Evolutionary conservation across 2,888 invertebrate species (phyloP), one percentile per base, ranked within the genome.

Genomic region (Orthosia incerta): DNA sequence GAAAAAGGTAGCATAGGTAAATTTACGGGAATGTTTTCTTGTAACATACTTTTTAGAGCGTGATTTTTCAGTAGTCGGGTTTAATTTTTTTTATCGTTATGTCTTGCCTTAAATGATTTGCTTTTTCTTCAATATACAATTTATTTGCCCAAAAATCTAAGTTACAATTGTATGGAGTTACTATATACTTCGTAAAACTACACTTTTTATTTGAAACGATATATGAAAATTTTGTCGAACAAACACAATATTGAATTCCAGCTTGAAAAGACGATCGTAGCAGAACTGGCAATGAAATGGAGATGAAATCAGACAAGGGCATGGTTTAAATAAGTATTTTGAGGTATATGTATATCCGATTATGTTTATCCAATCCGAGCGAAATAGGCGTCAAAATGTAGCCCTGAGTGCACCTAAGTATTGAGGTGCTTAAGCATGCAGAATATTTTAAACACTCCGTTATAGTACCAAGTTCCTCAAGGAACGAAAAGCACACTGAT

Each of bases 171-270:
- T 39, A 39, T 39, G 39, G 39, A 31, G 26, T 26, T 26, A 26
- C 7, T 31, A 31, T 7, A 31, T 7, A 31, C 18, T 26, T 53
- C 13, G 16, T 26, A 74, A 45, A 60, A 71, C 60, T 26, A 45
- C 31, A 74, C 59, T 56, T 75, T 26, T 46, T n/a, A 66, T 63
- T 70, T 59, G 26, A 39, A 39, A 53, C 18, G 13, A 53, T 55
- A 15, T 12, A 20, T 46, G 15, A 5, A n/a, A 46, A 50, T 55
- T 51, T 51, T 56, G 23, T 18, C 1, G 15, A 46, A 67, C 23
- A 31, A 66, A 45, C 12, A 20, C 23, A 59, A 63, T 66, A 62
- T 59, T 50, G 13, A 50, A 50, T 59, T 45, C 46, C n/a, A 60
- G 48, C 20, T 55, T 18, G 26, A 50, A 60, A 16, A 46, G 4